These are phyloP conservation scores for Pituophis catenifer DNA, from an alignment of 2,113 vertebrate species.

Conservation along the genomic window DNA sequence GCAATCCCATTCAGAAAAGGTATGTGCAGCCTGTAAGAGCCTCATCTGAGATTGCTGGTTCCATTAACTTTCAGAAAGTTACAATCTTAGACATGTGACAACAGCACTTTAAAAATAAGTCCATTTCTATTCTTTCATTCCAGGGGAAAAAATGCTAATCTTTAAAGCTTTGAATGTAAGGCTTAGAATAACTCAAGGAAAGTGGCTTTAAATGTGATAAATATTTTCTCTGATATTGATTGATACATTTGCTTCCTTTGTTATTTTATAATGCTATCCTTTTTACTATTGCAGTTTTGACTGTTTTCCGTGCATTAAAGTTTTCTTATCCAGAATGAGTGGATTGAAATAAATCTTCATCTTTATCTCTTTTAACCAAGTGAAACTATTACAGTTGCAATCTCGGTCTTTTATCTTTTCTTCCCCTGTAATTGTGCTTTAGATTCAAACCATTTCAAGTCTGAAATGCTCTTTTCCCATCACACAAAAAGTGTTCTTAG, in stretches of 20 bases:
- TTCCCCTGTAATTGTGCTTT: neutral
- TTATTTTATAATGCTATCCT: neutral
- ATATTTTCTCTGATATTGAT: neutral
- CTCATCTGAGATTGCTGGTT: neutral
- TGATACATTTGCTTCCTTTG: neutral
- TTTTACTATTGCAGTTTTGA: neutral
- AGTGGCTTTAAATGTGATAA: neutral
- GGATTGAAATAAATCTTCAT: neutral
- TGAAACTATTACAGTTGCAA: neutral
- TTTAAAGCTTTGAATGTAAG: neutral
- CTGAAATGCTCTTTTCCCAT: neutral
- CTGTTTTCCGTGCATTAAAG: neutral
- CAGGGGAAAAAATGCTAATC: neutral
- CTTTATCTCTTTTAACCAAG: neutral
- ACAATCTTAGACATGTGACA: neutral
- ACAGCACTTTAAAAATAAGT: neutral
- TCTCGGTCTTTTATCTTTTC: neutral
- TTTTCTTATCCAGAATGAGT: neutral
- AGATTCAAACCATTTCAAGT: neutral
- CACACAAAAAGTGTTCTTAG: neutral
- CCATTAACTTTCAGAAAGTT: neutral
- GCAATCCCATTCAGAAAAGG: neutral
- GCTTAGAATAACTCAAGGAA: neutral
- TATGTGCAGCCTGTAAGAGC: neutral
- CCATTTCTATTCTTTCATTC: neutral